Conservation (phyloP, 2,888 invertebrate species). For the Drosophila demipolita region DNA sequence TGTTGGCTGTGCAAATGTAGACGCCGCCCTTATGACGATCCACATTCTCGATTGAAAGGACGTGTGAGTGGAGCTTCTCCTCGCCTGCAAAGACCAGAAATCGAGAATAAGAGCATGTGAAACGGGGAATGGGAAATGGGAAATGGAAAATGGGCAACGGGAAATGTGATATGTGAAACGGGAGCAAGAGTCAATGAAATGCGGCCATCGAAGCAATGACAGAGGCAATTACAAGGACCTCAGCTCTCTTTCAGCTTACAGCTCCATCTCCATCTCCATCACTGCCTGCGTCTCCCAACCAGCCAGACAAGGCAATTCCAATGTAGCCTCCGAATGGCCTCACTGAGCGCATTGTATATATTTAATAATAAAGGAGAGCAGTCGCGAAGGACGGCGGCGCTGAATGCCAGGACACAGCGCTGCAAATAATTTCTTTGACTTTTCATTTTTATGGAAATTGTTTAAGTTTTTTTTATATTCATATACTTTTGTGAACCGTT, state of each 20-base stretch:
- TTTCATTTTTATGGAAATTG: constrained; percentile 78
- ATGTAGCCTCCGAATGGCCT: constrained; percentile 23
- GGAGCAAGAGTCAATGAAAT: constrained; percentile 62
- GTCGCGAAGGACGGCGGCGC: constrained; percentile 19
- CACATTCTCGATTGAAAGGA: constrained; percentile 87
- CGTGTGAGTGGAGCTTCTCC: constrained; percentile 87
- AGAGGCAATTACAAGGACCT: constrained; percentile 70
- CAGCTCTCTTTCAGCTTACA: constrained; percentile 10
- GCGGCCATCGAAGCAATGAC: constrained; percentile 62
- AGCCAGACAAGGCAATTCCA: constrained; percentile 23
- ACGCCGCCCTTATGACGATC: constrained; percentile 88
- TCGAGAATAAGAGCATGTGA: not conserved
- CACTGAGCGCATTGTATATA: constrained; percentile 61
- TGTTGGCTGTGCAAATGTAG: constrained; percentile 88
- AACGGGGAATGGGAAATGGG: not conserved
- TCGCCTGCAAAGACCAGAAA: constrained; percentile 85
- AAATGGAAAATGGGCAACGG: not conserved
- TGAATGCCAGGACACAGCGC: constrained; percentile 20
- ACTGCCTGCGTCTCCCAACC: constrained; percentile 3
- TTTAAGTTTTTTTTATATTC: constrained; percentile 68
- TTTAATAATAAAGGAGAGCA: constrained; percentile 62
- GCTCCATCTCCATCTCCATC: constrained; percentile 9
- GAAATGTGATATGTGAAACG: constrained; percentile 23
- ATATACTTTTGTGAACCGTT: constrained; percentile 51
- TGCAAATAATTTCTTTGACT: constrained; percentile 68